phyloP scores from a whole-genome alignment of 2,888 invertebrate species.

The Sminthurinus aureus region DNA sequence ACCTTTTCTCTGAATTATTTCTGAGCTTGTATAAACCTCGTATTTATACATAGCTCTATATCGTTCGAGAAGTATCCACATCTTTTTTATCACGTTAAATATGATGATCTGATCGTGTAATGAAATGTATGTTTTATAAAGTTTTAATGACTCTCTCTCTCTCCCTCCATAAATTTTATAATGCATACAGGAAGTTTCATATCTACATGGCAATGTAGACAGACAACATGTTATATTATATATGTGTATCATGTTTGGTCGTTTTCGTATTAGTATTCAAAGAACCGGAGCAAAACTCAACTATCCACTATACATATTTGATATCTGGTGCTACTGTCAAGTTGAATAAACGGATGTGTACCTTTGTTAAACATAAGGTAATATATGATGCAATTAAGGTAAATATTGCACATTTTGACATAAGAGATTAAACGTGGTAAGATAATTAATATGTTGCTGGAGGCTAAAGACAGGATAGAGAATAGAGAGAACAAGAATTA shows the following conservation, averaged over 20 bases:
- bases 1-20: too few species aligned
- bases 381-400: constrained; percentile 5
- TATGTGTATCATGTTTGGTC: neutral
- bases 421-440: neutral
- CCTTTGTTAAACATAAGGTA: neutral
- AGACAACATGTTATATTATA: neutral
- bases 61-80: neutral
- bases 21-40: neutral
- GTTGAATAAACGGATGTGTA: neutral
- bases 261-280: neutral
- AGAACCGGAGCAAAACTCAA: neutral
- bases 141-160: neutral
- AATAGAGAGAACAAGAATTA: neutral
- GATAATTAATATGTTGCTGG: neutral
- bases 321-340: neutral
- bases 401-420: constrained; percentile 17
- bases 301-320: neutral
- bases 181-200: neutral
- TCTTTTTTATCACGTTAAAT: neutral
- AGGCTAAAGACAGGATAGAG: neutral
- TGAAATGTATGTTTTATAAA: neutral
- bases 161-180: neutral
- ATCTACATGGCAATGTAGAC: too few species aligned
- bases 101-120: neutral
- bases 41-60: neutral